These are phyloP conservation scores for Galbula dea DNA, from an alignment of 2,113 vertebrate genomes.

Conservation along the genomic window DNA sequence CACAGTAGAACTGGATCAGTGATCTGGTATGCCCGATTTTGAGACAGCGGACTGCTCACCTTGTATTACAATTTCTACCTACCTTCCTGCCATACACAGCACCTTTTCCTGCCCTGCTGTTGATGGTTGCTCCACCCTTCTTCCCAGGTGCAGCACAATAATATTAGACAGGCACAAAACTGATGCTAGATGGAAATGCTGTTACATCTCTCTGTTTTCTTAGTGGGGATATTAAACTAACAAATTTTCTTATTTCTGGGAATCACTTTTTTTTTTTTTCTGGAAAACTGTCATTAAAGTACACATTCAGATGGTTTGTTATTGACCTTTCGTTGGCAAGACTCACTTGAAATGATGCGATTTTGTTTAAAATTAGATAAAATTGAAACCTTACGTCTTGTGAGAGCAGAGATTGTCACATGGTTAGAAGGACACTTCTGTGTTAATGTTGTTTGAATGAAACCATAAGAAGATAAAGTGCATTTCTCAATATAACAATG, in stretches of 20 bases:
- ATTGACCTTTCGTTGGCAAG: not conserved
- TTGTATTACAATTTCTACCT: fast-evolving
- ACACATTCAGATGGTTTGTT: not conserved
- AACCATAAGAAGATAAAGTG: not conserved
- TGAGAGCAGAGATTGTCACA: not conserved
- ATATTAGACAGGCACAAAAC: not conserved
- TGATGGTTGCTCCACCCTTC: fast-evolving
- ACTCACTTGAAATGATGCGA: not conserved
- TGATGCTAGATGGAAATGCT: not conserved
- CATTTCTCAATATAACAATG: not conserved
- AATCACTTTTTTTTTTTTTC: not conserved
- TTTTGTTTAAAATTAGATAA: not conserved
- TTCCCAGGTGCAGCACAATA: not conserved
- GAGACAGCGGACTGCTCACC: not conserved
- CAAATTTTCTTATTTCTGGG: not conserved
- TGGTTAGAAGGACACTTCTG: not conserved
- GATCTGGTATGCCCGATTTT: not conserved
- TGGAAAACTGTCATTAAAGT: not conserved
- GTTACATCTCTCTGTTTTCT: not conserved
- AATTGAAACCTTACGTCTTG: not conserved
- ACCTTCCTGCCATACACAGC: not conserved
- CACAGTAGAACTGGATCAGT: not conserved
- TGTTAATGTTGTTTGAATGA: not conserved
- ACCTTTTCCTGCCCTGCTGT: not conserved
- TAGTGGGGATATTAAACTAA: not conserved